phyloP scores from a whole-genome alignment of 2,797 vertebrate species.

The Phoebastria nigripes region DNA sequence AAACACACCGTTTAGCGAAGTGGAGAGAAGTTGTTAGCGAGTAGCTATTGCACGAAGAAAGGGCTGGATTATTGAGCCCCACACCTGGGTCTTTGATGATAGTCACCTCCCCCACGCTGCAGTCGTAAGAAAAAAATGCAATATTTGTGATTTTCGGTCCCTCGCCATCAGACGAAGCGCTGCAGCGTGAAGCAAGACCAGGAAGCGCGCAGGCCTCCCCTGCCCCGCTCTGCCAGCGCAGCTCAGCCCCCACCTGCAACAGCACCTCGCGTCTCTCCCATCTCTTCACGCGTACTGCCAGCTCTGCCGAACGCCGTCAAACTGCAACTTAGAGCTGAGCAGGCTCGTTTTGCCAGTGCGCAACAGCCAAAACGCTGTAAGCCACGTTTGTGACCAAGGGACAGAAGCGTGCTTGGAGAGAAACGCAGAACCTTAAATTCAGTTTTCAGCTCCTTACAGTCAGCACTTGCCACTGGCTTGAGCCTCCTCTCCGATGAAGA shows the following conservation, averaged over 20 bases:
- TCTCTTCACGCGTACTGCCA: background rate
- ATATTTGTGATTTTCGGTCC: background rate
- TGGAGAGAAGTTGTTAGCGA: background rate
- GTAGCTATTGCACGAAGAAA: constrained; percentile 11
- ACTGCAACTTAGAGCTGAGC: background rate
- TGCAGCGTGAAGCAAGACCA: background rate
- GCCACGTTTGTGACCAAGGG: background rate
- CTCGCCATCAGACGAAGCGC: background rate
- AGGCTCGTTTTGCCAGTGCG: background rate
- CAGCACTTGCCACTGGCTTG: background rate
- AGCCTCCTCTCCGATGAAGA: background rate
- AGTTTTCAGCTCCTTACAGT: background rate
- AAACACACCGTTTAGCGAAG: constrained; percentile 3
- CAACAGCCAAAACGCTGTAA: background rate
- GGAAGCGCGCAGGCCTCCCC: background rate
- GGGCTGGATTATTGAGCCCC: background rate
- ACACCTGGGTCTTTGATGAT: background rate
- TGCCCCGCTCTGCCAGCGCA: background rate
- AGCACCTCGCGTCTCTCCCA: background rate
- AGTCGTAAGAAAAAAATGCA: background rate
- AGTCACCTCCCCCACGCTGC: background rate
- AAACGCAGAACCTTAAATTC: background rate
- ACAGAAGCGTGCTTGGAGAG: background rate
- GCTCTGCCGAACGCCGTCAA: background rate
- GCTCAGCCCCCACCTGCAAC: background rate